Conservation (phyloP, 2,888 invertebrate genomes). For the Epiblema foenella region DNA sequence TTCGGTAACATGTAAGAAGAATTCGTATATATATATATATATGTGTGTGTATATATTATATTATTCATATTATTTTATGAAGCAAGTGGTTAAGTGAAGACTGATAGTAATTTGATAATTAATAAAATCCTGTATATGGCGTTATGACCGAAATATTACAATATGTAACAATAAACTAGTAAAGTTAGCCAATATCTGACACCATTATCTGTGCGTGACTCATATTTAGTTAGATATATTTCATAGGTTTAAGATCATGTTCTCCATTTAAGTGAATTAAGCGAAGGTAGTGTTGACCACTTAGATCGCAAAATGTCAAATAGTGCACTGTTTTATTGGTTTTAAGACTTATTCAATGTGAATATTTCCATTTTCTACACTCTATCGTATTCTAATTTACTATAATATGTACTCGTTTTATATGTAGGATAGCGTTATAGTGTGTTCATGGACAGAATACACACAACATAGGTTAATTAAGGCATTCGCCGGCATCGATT, state of each 20-base stretch:
- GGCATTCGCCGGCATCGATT: constrained; percentile 22
- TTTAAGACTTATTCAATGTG: constrained; percentile 61
- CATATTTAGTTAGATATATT: constrained; percentile 42
- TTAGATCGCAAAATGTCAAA: constrained; percentile 35
- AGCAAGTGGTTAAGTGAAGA: constrained; percentile 45
- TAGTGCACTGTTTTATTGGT: constrained; percentile 73
- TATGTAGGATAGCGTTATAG: constrained; percentile 47
- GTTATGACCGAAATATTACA: constrained; percentile 29
- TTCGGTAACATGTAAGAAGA: constrained; percentile 24
- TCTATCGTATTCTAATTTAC: constrained; percentile 71
- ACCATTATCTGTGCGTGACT: constrained; percentile 23
- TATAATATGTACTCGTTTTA: constrained; percentile 49
- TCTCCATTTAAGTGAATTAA: constrained; percentile 41
- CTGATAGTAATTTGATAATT: constrained; percentile 44
- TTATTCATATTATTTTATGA: constrained; percentile 40
- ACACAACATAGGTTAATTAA: constrained; percentile 32
- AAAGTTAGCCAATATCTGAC: constrained; percentile 31
- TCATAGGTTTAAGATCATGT: constrained; percentile 45
- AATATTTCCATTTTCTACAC: constrained; percentile 80
- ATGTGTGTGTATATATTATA: constrained; percentile 7
- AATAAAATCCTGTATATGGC: constrained; percentile 34
- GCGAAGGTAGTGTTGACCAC: constrained; percentile 38
- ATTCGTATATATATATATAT: no score
- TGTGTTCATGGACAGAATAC: constrained; percentile 18
- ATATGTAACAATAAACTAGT: constrained; percentile 29